Percentiles rank a stretch among this genome's conserved stretches.
phyloP scores from a whole-genome alignment of 2,888 invertebrate genomes.

The Hyles lineata region DNA sequence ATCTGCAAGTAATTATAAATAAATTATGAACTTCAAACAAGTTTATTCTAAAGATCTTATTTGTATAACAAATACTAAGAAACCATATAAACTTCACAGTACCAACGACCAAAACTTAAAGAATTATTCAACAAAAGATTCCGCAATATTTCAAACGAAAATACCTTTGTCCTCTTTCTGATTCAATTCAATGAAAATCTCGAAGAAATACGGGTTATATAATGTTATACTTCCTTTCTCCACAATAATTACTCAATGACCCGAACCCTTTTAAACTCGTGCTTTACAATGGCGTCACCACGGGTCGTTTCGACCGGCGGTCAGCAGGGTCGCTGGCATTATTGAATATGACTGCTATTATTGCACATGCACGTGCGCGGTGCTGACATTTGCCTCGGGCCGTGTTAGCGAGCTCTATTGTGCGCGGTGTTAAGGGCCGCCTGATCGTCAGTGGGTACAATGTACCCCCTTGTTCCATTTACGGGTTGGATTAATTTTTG shows the following conservation, averaged over 20 bases:
- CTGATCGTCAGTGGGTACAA: slow-evolving; percentile 3
- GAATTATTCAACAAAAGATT: too few species aligned
- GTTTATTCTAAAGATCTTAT: too few species aligned
- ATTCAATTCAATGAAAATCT: too few species aligned
- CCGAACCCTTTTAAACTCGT: not conserved
- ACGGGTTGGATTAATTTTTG: slow-evolving; percentile 22
- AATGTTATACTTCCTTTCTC: not conserved
- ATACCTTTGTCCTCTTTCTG: too few species aligned
- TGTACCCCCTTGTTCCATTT: slow-evolving; percentile 18
- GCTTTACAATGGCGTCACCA: not conserved
- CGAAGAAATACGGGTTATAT: too few species aligned
- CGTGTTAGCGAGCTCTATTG: slow-evolving; percentile 16
- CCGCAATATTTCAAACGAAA: too few species aligned
- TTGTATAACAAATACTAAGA: too few species aligned
- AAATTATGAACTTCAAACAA: too few species aligned
- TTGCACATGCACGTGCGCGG: slow-evolving; percentile 45
- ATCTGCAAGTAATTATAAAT: too few species aligned
- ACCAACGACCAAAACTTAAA: too few species aligned
- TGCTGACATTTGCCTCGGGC: slow-evolving; percentile 43
- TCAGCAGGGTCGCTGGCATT: slow-evolving; percentile 25
- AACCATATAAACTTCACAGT: too few species aligned
- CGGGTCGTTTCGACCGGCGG: slow-evolving; percentile 12
- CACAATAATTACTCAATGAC: slow-evolving; percentile 21
- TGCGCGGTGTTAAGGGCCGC: slow-evolving; percentile 23
- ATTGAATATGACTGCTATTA: slow-evolving; percentile 37